Base-by-base conservation (phyloP, 2,888 invertebrate species). In the Phengaris arion region DNA sequence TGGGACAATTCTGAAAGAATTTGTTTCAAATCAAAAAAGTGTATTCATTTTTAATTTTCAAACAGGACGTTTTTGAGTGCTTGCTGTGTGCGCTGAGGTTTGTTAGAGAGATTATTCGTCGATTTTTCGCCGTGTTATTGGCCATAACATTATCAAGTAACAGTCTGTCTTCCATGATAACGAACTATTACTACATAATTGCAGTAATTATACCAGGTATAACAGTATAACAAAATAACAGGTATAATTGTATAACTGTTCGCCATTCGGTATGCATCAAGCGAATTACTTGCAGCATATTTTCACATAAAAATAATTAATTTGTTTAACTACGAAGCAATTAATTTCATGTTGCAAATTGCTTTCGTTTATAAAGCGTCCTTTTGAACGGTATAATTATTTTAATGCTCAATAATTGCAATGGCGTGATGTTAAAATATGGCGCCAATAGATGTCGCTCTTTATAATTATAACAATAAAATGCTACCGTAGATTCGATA, bases 231-330 rank as follows among this genome's bases (percentile, higher is more conserved):
- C 48, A 10, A 9, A 12, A 64, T 64, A 59, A 64, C 45, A 59
- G 59, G 10, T 22, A 22, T 59, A 22, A 22, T 9, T 15, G 15
- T 15, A 22, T 59, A 59, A 22, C 59, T 10, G 35, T 35, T 64
- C 64, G 64, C 59, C 22, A 64, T 35, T 64, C 64, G 64, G 64
- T 64, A 45, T 64, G 64, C 64, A 64, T 13, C 35, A 70, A 15
- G 48, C 48, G 10, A 70, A 70, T 52, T 52, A 22, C 52, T 72
- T 22, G 52, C 35, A 15, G n/a, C 72, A 52, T 54, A 72, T 54
- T 72, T 64, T 51, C 51, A 72, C 35, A 72, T 54, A 54, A 52
- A 72, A 72, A 72, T 72, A 72, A 72, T 72, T 54, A 72, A 72
- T 52, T 72, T 52, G 72, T 54, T 72, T 35, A 54, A 52, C 54